Evolutionary conservation across 1,140 invertebrate species (phyloP), one percentile per base, ranked within the genome.

Genomic region (Tachypleus tridentatus): DNA sequence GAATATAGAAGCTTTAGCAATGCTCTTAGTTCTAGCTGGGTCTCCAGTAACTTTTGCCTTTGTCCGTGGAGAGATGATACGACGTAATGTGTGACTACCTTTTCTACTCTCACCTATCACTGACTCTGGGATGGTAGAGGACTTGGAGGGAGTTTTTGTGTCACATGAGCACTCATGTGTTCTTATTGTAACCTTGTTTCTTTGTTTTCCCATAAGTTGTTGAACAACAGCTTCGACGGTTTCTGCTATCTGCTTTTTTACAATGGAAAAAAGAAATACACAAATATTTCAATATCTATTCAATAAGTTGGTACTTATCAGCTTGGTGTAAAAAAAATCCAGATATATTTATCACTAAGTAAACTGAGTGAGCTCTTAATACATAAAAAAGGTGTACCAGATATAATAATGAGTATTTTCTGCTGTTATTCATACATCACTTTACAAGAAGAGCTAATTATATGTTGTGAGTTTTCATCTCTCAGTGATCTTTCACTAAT

Each of bases 171-270:
- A 72, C 59, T 72, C 71, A 53, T 71, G 71, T 8, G 70, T 68
- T 60, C 71, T 68, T 29, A 65, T 67, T 49, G 51, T 64, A 48
- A 63, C 61, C 57, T 69, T 71, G 29, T 68, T 78, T 51, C 87
- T 74, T 74, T 91, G 89, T 72, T 91, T 89, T 76, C 91, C 88
- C 85, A 93, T 88, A 71, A 93, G 77, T 75, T 93, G 89, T 57
- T 85, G 84, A 0, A 93, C 89, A 63, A 93, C 90, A 0, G 88
- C 84, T 76, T 91, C 87, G 54, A 93, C 87, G 2, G 88, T 91
- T 76, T 92, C 88, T 54, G 87, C 64, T 49, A 68, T 72, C 68
- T 69, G 29, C 29, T 29, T 29, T 29, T 29, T 29, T 2, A 29
- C 29, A 29, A 29, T 29, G 2, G 29, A 29, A 29, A 29, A 29